Conservation (phyloP, 2,888 invertebrate genomes). For the Amphiduros pacificus region DNA sequence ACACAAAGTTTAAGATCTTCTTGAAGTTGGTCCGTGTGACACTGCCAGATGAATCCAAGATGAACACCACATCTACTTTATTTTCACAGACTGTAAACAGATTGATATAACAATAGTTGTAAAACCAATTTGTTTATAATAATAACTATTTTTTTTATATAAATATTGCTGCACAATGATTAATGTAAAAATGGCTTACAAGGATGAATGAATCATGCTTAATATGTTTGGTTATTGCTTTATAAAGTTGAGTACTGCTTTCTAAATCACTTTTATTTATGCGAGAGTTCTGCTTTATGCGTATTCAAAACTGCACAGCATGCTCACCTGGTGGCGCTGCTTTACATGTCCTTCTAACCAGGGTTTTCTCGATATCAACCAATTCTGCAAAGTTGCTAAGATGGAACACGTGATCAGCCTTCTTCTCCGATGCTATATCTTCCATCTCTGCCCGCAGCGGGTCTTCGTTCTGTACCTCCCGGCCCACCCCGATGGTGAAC, state of each 20-base stretch:
- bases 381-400: slow-evolving; percentile 45
- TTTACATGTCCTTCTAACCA: slow-evolving; percentile 29
- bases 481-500: slow-evolving; percentile 44
- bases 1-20: slow-evolving; percentile 47
- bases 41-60: slow-evolving; percentile 48
- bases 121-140: too few species aligned
- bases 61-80: slow-evolving; percentile 40
- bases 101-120: too few species aligned
- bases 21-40: slow-evolving; percentile 47
- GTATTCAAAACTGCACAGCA: too few species aligned
- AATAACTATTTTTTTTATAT: too few species aligned
- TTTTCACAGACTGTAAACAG: slow-evolving; percentile 25
- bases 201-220: too few species aligned
- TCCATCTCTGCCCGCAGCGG: slow-evolving; percentile 25
- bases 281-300: too few species aligned
- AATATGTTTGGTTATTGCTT: too few species aligned
- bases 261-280: too few species aligned
- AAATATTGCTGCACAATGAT: too few species aligned
- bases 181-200: too few species aligned
- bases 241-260: too few species aligned
- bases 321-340: slow-evolving; percentile 28
- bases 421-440: slow-evolving; percentile 33
- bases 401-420: slow-evolving; percentile 45
- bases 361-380: slow-evolving; percentile 30
- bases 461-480: slow-evolving; percentile 30